Percentiles rank a stretch among this genome's conserved stretches.
These are phyloP conservation scores for Diplodus puntazzo DNA, from an alignment of 2,797 vertebrate genomes.

Conservation along the genomic window DNA sequence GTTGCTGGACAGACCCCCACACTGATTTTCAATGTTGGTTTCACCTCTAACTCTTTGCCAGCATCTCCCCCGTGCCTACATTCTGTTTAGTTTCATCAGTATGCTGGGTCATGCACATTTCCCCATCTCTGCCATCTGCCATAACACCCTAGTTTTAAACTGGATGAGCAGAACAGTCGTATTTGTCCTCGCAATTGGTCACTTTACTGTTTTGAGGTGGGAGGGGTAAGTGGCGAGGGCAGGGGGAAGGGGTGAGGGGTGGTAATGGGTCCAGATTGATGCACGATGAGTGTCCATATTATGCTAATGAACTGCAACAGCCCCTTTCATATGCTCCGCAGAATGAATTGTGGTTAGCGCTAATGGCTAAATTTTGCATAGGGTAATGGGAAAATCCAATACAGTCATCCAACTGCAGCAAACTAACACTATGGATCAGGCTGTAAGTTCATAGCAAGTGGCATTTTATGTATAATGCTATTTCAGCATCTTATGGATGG, in stretches of 20 bases:
- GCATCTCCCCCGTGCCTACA: not conserved
- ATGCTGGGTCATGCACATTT: slow-evolving; percentile 69
- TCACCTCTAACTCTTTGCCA: slow-evolving; percentile 45
- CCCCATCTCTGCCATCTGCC: slow-evolving; percentile 72
- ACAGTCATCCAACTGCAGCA: slow-evolving; percentile 46
- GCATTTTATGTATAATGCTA: slow-evolving; percentile 50
- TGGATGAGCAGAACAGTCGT: slow-evolving; percentile 57
- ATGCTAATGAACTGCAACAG: slow-evolving; percentile 72
- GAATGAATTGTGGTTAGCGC: slow-evolving; percentile 70
- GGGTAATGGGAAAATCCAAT: slow-evolving; percentile 59
- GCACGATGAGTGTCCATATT: slow-evolving; percentile 74
- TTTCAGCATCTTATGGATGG: not conserved
- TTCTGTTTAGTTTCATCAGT: slow-evolving; percentile 70
- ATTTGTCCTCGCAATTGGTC: slow-evolving; percentile 70
- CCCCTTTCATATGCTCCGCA: slow-evolving; percentile 75
- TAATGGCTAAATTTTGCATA: slow-evolving; percentile 74
- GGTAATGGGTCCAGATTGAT: slow-evolving; percentile 77
- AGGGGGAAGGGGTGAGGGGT: slow-evolving; percentile 8
- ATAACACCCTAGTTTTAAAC: slow-evolving; percentile 59
- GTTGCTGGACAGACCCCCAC: slow-evolving; percentile 7
- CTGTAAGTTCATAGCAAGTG: slow-evolving; percentile 39
- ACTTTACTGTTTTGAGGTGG: slow-evolving; percentile 46
- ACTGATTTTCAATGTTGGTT: slow-evolving; percentile 2
- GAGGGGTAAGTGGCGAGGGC: slow-evolving; percentile 21
- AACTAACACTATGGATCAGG: slow-evolving; percentile 40